These are phyloP conservation scores for Eidolon helvum DNA, from an alignment of 2,113 vertebrate genomes.

Conservation along the genomic window DNA sequence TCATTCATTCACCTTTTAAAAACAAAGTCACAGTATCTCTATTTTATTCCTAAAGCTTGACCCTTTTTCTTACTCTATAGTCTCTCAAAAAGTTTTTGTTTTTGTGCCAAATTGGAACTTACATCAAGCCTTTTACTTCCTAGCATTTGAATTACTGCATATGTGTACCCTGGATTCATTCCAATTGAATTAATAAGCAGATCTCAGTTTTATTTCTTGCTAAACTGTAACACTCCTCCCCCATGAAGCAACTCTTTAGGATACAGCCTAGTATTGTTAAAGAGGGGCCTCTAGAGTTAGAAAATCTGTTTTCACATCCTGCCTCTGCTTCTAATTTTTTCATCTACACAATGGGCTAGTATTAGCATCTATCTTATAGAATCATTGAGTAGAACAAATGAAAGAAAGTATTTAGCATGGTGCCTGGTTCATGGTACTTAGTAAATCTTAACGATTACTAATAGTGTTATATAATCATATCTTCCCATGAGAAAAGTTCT, in stretches of 20 bases:
- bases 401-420: neutral
- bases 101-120: neutral
- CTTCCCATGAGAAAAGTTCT: neutral
- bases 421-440: neutral
- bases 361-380: neutral
- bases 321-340: neutral
- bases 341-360: neutral
- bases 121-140: neutral
- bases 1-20: neutral
- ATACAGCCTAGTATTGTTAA: neutral
- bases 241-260: neutral
- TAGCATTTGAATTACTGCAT: neutral
- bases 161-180: neutral
- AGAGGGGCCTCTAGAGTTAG: neutral
- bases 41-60: neutral
- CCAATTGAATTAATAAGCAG: neutral
- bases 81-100: neutral
- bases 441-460: neutral
- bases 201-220: slow-evolving; percentile 21
- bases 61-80: neutral
- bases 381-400: neutral
- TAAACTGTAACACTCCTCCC: neutral
- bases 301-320: slow-evolving; percentile 1
- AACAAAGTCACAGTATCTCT: neutral
- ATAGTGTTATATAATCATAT: neutral